phyloP scores from a whole-genome alignment of 2,888 invertebrate genomes.

The Chrysolina americana region DNA sequence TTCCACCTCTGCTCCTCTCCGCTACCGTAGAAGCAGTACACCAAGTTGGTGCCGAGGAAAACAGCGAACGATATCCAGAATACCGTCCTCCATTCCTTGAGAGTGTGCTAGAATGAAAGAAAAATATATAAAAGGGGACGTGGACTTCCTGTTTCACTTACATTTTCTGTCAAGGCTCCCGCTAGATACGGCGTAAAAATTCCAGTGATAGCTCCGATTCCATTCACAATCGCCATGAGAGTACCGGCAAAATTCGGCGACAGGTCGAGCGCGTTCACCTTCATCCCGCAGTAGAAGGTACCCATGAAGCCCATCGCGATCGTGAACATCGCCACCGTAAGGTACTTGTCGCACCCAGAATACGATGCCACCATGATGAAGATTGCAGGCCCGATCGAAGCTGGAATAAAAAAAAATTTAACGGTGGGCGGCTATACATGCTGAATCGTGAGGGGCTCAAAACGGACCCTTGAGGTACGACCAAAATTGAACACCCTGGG shows the following conservation, averaged over 20 bases:
- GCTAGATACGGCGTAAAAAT: constrained; percentile 76
- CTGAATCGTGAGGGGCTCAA: neutral
- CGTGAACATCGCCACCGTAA: constrained; percentile 73
- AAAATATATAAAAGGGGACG: neutral
- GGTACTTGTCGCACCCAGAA: constrained; percentile 73
- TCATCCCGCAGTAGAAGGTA: constrained; percentile 79
- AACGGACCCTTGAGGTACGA: neutral
- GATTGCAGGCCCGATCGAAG: constrained; percentile 76
- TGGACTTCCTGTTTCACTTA: no score
- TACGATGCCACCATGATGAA: constrained; percentile 77
- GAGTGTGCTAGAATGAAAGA: constrained; percentile 72
- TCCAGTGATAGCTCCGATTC: constrained; percentile 75
- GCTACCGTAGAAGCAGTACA: constrained; percentile 81
- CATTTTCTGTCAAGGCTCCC: constrained; percentile 75
- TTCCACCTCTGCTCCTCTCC: constrained; percentile 87
- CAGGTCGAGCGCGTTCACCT: constrained; percentile 78
- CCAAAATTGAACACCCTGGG: neutral
- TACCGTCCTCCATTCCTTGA: constrained; percentile 82
- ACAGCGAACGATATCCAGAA: constrained; percentile 86
- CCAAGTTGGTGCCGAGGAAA: constrained; percentile 77
- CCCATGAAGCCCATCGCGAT: constrained; percentile 79
- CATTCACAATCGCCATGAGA: constrained; percentile 77
- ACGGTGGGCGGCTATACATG: no score
- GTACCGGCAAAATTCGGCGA: constrained; percentile 78
- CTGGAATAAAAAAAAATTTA: constrained; percentile 66